These are phyloP conservation scores for Bactericera cockerelli DNA, from an alignment of 1,140 invertebrate species.

Conservation along the genomic window DNA sequence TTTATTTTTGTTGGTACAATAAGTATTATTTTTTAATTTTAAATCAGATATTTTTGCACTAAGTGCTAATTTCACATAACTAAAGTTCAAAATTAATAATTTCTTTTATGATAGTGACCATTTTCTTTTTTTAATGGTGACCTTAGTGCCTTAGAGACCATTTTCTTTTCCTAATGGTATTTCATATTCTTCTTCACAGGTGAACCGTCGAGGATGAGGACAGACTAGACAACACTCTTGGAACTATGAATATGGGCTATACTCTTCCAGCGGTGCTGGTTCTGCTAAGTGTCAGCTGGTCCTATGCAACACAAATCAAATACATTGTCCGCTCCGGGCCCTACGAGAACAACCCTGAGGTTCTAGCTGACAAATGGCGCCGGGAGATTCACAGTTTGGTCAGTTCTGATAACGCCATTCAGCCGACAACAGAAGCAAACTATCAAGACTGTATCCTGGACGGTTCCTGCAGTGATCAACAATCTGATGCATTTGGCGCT, in stretches of 20 bases:
- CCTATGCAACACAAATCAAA: constrained; percentile 9
- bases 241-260: constrained; percentile 4
- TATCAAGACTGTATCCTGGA: background rate
- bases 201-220: constrained; percentile 1
- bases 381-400: background rate
- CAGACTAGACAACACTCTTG: background rate
- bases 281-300: background rate
- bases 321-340: background rate
- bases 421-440: background rate
- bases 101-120: too few species aligned
- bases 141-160: too few species aligned
- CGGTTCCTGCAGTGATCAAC: background rate
- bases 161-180: too few species aligned
- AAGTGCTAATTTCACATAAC: too few species aligned
- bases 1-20: too few species aligned
- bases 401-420: background rate
- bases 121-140: too few species aligned
- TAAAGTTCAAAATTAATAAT: too few species aligned
- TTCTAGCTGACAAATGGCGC: background rate
- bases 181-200: too few species aligned
- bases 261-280: background rate
- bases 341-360: background rate
- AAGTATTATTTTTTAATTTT: too few species aligned
- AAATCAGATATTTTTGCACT: too few species aligned
- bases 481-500: background rate